Base-by-base conservation (phyloP, 2,888 invertebrate genomes). In the Spisula solida region DNA sequence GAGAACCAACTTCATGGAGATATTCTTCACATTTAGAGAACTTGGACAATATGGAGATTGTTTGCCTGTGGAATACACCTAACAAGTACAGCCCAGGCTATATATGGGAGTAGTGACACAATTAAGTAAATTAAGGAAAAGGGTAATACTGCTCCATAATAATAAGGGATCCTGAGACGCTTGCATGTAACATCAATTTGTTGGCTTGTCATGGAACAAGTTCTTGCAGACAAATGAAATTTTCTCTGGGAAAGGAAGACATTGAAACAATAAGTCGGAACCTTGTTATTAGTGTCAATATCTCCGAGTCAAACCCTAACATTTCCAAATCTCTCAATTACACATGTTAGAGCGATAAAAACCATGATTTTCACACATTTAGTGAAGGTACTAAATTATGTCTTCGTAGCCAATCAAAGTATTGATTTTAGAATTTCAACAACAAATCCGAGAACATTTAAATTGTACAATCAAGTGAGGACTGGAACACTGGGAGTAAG, bases 391-490 rank as follows among this genome's bases (percentile, higher is more conserved):
- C 60, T 66, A 66, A 25, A 66, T 66, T 66, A 66, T 66, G 60
- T 25, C 60, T 66, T 66, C 60, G 25, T 66, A 25, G 20, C 25
- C 25, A 66, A 66, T 66, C 60, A 66, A 66, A 66, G 25, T 66
- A 66, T 66, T 66, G 60, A 66, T 66, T 66, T 66, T 66, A 66
- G 78, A 41, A 78, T 78, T 78, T 78, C 4, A 34, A 78, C 18
- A 34, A 78, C 78, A 70, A 70, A 70, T 34, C 78, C 41, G 34
- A 78, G 47, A 78, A 78, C 34, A 78, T 78, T 78, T 78, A 78
- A 78, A 47, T 41, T 20, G 47, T 31, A 20, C 34, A 78, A 78
- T 1, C 34, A 78, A 41, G 78, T 0, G 20, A 78, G 1, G 78
- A 41, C 41, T 34, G 29, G 1, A 34, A 16, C 18, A 31, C 16